Percentiles rank a stretch among this genome's conserved stretches.
Conservation (phyloP, 2,888 invertebrate genomes). For the Leptogaster cylindrica region DNA sequence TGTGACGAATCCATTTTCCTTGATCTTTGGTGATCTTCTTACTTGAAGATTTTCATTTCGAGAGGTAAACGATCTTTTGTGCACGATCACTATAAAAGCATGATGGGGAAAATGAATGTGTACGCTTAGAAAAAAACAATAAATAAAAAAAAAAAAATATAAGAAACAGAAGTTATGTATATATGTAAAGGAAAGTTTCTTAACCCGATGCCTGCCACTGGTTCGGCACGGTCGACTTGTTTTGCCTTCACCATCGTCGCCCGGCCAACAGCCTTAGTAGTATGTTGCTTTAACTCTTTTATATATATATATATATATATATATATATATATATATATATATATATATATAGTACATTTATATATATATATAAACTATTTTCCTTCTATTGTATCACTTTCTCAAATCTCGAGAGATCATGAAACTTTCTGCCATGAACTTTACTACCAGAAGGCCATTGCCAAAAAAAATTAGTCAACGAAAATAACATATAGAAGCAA, state of each 20-base stretch:
- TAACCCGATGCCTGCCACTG: constrained; percentile 8
- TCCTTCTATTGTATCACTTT: constrained; percentile 34
- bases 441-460: constrained; percentile 27
- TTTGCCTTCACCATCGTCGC: neutral
- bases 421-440: constrained; percentile 26
- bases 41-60: constrained; percentile 17
- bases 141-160: no score
- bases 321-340: no score
- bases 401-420: constrained; percentile 25
- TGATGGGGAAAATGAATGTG: neutral
- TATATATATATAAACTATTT: no score
- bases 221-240: neutral
- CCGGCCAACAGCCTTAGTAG: no score
- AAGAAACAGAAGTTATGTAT: no score
- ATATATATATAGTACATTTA: no score
- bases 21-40: neutral
- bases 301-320: no score
- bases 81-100: constrained; percentile 15
- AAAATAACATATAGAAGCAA: no score
- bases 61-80: constrained; percentile 43
- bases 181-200: neutral
- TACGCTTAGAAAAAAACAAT: no score
- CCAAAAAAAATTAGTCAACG: neutral
- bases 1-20: constrained; percentile 13
- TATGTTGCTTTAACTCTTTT: no score